phyloP scores from a whole-genome alignment of 2,888 invertebrate species.

The Acleris cristana region DNA sequence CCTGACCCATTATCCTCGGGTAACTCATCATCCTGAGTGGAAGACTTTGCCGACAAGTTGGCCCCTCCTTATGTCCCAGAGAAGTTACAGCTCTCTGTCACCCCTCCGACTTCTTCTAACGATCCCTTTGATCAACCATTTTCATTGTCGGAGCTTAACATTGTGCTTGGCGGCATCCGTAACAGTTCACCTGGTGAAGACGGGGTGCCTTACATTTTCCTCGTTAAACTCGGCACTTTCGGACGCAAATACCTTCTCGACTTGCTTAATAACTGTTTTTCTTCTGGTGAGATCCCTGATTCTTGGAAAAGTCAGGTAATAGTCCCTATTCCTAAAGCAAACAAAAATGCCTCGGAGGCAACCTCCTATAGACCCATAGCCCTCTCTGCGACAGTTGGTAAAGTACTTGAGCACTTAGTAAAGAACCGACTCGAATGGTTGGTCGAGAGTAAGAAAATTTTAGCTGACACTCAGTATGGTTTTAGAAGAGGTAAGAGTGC shows the following conservation, averaged over 20 bases:
- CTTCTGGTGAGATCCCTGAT: neutral
- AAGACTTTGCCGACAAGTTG: neutral
- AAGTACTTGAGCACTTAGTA: too few species aligned
- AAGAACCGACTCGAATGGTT: constrained; percentile 33
- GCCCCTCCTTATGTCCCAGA: neutral
- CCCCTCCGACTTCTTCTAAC: neutral
- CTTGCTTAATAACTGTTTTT: neutral
- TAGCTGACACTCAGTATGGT: neutral
- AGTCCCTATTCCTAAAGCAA: too few species aligned
- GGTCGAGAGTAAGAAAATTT: constrained; percentile 19
- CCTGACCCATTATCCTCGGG: neutral
- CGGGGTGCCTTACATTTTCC: neutral
- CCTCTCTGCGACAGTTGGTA: too few species aligned
- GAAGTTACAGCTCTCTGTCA: neutral
- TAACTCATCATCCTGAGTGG: neutral
- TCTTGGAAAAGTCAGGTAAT: neutral
- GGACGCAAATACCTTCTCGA: neutral
- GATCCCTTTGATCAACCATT: neutral
- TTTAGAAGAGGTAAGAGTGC: constrained; percentile 1
- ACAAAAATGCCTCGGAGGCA: too few species aligned
- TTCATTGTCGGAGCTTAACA: neutral
- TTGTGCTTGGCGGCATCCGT: neutral
- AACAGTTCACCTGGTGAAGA: neutral
- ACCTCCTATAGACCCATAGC: too few species aligned
- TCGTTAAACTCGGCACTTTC: neutral